A percentile compares a stretch with the other conserved stretches of the same genome.
These are phyloP conservation scores for Panopea generosa DNA, from an alignment of 2,888 invertebrate species.

Conservation along the genomic window DNA sequence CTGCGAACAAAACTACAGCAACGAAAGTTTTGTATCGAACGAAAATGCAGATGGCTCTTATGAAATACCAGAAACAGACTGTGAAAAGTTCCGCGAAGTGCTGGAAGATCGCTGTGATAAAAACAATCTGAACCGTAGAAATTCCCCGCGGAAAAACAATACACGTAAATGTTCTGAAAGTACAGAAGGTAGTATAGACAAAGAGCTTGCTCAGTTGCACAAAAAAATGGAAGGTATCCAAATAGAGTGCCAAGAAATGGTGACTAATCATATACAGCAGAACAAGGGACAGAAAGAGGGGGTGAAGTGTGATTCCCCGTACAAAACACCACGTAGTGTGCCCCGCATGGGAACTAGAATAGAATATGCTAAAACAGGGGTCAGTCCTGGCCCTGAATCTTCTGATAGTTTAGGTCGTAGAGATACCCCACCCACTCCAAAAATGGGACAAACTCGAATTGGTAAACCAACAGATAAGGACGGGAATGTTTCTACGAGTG, in stretches of 20 bases:
- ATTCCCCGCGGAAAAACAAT: constrained; percentile 65
- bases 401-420: constrained; percentile 67
- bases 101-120: constrained; percentile 78
- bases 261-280: constrained; percentile 82
- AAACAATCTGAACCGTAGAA: constrained; percentile 57
- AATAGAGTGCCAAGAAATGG: constrained; percentile 86
- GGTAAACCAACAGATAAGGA: constrained; percentile 62
- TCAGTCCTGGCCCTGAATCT: constrained; percentile 64
- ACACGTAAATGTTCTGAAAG: constrained; percentile 79
- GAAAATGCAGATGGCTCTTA: constrained; percentile 65
- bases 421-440: constrained; percentile 63
- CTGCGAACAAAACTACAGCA: constrained; percentile 78
- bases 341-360: constrained; percentile 84
- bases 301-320: constrained; percentile 84
- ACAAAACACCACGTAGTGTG: constrained; percentile 79
- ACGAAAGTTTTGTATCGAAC: constrained; percentile 80
- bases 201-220: constrained; percentile 87
- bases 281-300: constrained; percentile 51
- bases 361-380: constrained; percentile 79
- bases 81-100: constrained; percentile 80
- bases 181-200: constrained; percentile 85
- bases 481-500: constrained; percentile 87
- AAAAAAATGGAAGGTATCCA: constrained; percentile 88
- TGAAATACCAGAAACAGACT: constrained; percentile 78
- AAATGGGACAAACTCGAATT: constrained; percentile 62